Evolutionary conservation across 1,140 invertebrate species (phyloP).

Genomic region (Pogonus chalceus): DNA sequence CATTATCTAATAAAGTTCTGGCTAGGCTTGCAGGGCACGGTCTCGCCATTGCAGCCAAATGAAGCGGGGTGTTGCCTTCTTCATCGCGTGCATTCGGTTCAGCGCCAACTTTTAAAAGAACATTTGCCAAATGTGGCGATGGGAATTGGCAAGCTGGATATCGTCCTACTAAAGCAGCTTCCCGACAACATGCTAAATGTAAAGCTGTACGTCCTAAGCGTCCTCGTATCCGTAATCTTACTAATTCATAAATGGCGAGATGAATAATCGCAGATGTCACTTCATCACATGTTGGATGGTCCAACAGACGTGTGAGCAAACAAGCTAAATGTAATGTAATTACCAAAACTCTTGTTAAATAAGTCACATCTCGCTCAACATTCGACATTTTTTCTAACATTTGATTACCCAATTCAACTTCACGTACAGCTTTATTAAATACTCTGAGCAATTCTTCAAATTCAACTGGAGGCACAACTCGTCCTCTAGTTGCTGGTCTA

Average conservation of each 20-base stretch:
- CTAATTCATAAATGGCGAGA: slow-evolving; percentile 57
- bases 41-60: slow-evolving; percentile 54
- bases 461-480: slow-evolving; percentile 65
- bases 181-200: slow-evolving; percentile 64
- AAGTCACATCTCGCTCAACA: slow-evolving; percentile 58
- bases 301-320: slow-evolving; percentile 55
- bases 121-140: slow-evolving; percentile 57
- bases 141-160: slow-evolving; percentile 71
- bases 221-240: slow-evolving; percentile 59
- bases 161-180: slow-evolving; percentile 45
- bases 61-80: slow-evolving; percentile 72
- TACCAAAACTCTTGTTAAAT: slow-evolving; percentile 74
- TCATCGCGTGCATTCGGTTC: slow-evolving; percentile 64
- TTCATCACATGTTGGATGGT: slow-evolving; percentile 40
- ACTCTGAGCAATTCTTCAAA: slow-evolving; percentile 74
- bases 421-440: slow-evolving; percentile 65
- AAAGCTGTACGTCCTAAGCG: slow-evolving; percentile 64
- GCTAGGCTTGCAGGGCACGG: slow-evolving; percentile 57
- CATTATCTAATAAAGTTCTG: slow-evolving; percentile 57
- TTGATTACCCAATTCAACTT: slow-evolving; percentile 47
- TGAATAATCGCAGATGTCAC: slow-evolving; percentile 47
- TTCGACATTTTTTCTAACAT: slow-evolving; percentile 45
- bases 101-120: slow-evolving; percentile 75
- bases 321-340: slow-evolving; percentile 75
- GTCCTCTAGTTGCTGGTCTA: slow-evolving; percentile 53